These are phyloP conservation scores for Trachemys scripta DNA, from an alignment of 2,113 vertebrate species.

Conservation along the genomic window DNA sequence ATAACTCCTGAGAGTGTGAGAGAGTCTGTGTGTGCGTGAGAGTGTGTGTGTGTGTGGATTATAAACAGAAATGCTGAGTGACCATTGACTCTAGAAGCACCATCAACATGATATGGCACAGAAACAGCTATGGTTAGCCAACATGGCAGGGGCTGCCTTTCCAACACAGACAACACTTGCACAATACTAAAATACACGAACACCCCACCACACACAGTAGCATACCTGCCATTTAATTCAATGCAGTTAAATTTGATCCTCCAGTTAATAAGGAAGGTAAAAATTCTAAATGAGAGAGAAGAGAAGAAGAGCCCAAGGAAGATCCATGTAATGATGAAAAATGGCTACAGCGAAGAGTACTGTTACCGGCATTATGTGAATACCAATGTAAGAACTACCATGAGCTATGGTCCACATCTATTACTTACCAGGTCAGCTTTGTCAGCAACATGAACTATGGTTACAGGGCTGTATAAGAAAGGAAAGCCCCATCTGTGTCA, in stretches of 20 bases:
- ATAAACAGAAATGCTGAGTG: background rate
- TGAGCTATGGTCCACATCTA: background rate
- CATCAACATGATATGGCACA: background rate
- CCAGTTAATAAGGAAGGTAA: background rate
- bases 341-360: accelerated
- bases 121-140: background rate
- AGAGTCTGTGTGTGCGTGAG: background rate
- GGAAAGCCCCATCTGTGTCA: background rate
- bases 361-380: background rate
- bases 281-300: background rate
- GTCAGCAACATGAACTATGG: background rate
- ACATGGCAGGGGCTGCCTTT: background rate
- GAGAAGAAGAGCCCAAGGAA: background rate
- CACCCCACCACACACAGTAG: background rate
- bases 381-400: background rate
- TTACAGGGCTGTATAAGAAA: background rate
- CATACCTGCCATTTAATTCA: background rate
- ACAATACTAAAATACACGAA: accelerated
- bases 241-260: background rate
- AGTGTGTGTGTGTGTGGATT: background rate
- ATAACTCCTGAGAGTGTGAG: background rate
- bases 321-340: background rate
- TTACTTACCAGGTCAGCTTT: background rate
- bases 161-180: accelerated
- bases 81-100: accelerated